These are phyloP conservation scores for Poecilia picta DNA, from an alignment of 2,797 vertebrate species.

Conservation along the genomic window DNA sequence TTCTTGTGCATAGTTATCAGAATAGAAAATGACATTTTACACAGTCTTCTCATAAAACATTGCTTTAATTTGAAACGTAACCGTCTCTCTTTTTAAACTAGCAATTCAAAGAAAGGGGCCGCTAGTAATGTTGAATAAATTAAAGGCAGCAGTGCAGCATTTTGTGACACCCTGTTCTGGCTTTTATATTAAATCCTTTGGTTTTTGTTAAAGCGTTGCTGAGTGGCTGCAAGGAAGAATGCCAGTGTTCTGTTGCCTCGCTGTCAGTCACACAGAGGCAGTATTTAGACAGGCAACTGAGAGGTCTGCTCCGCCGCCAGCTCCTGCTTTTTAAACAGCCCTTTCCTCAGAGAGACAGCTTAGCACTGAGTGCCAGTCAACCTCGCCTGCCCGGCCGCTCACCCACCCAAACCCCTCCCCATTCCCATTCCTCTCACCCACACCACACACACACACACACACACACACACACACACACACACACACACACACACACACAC, in stretches of 20 bases:
- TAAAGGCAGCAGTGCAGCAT: conserved; percentile 43
- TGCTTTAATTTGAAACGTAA: conserved; percentile 32
- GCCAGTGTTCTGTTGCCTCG: conserved; percentile 68
- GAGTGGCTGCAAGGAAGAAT: conserved; percentile 69
- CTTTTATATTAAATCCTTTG: conserved; percentile 67
- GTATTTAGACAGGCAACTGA: conserved; percentile 80
- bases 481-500: conserved; percentile 9
- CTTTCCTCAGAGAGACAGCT: conserved; percentile 79
- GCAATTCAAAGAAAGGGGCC: conserved; percentile 45
- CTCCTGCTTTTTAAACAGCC: conserved; percentile 77
- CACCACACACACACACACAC: conserved; percentile 20
- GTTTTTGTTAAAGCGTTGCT: conserved; percentile 69
- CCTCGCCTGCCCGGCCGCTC: conserved; percentile 41
- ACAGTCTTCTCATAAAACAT: neutral
- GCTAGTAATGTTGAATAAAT: conserved; percentile 67
- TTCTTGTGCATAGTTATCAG: conserved; percentile 34
- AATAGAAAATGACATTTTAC: conserved; percentile 8
- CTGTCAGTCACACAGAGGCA: conserved; percentile 78
- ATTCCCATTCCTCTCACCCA: neutral
- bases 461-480: conserved; percentile 14
- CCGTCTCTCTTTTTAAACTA: conserved; percentile 11
- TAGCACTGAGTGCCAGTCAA: conserved; percentile 76
- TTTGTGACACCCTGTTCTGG: conserved; percentile 57
- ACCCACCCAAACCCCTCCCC: neutral
- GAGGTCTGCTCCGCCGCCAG: conserved; percentile 75